Evolutionary conservation across 2,113 vertebrate species (phyloP).

Genomic region (Myocastor coypus): DNA sequence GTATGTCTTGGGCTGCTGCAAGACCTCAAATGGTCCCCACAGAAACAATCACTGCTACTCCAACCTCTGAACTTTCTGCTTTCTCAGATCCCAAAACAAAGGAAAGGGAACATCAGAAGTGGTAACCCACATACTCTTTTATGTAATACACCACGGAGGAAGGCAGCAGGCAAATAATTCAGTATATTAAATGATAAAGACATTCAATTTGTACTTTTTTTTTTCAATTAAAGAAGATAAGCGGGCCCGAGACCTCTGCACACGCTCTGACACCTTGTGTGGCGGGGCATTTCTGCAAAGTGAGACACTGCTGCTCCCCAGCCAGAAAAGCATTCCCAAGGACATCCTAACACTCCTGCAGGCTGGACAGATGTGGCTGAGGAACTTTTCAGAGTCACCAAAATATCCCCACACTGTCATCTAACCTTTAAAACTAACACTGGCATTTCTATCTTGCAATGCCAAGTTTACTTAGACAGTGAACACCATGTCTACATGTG

Average conservation of each 20-base stretch:
- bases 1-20: neutral
- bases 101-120: neutral
- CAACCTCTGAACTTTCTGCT: neutral
- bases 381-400: conserved; percentile 60
- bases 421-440: conserved; percentile 71
- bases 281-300: neutral
- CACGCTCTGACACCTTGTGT: neutral
- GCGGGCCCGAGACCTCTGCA: neutral
- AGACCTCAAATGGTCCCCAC: neutral
- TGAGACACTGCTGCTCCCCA: neutral
- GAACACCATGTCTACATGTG: conserved; percentile 37
- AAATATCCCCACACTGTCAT: conserved; percentile 71
- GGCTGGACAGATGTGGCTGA: conserved; percentile 49
- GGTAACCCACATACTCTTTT: neutral
- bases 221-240: neutral
- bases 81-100: conserved; percentile 29
- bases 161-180: neutral
- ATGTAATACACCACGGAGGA: neutral
- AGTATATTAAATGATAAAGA: neutral
- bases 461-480: conserved; percentile 34
- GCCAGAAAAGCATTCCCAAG: neutral
- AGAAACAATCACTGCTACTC: neutral
- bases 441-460: conserved; percentile 69
- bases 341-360: neutral
- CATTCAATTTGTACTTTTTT: neutral